Evolutionary conservation across 2,113 vertebrate species (phyloP).

Genomic region (Phycodurus eques): DNA sequence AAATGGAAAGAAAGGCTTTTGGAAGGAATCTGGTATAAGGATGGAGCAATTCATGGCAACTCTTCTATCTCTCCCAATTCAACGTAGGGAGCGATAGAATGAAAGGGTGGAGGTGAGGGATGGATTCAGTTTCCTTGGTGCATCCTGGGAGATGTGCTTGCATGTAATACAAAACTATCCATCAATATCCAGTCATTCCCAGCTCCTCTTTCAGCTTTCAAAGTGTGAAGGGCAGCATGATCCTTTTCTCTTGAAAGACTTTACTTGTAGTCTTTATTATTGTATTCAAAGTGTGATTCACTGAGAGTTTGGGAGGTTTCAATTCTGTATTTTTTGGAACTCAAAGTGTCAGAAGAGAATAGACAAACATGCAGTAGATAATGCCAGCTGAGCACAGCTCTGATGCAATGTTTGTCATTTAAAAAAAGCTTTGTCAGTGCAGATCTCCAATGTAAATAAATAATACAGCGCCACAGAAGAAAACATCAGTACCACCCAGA

Average conservation of each 20-base stretch:
- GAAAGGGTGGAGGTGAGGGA: constrained; percentile 35
- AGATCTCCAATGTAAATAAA: constrained; percentile 51
- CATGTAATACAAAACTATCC: constrained; percentile 66
- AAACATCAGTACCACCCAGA: constrained; percentile 23
- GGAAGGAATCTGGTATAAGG: constrained; percentile 13
- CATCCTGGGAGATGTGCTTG: constrained; percentile 68
- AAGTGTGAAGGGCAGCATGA: constrained; percentile 52
- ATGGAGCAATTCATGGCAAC: constrained; percentile 19
- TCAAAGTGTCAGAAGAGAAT: constrained; percentile 47
- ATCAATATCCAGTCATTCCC: constrained; percentile 60
- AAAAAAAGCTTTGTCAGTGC: constrained; percentile 47
- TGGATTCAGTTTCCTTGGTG: constrained; percentile 60
- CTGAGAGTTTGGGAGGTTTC: constrained; percentile 24
- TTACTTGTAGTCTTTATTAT: constrained; percentile 16
- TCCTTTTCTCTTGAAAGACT: constrained; percentile 16
- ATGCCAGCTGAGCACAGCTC: constrained; percentile 58
- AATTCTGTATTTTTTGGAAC: constrained; percentile 46
- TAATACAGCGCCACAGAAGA: constrained; percentile 31
- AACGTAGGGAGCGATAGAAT: constrained; percentile 6
- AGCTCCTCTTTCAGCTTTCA: constrained; percentile 49
- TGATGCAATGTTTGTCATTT: constrained; percentile 43
- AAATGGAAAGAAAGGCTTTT: constrained; percentile 33
- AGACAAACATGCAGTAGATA: constrained; percentile 57
- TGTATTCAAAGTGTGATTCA: constrained; percentile 29
- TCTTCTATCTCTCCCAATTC: constrained; percentile 1